Evolutionary conservation across 2,113 vertebrate genomes (phyloP).

Genomic region (Physeter macrocephalus): DNA sequence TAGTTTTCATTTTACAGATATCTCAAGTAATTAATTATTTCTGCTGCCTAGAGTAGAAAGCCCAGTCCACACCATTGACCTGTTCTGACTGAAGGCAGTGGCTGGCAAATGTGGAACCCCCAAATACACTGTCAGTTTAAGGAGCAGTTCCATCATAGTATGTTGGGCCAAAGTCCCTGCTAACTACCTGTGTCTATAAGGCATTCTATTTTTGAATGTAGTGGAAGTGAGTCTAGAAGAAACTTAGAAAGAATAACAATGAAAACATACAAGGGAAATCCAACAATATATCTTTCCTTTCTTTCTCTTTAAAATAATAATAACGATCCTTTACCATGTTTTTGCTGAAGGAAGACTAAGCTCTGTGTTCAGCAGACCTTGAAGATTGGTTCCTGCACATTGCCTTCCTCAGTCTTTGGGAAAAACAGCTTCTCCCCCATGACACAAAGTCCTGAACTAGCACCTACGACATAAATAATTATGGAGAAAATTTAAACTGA

Average conservation of each 20-base stretch:
- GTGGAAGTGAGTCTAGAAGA: background rate
- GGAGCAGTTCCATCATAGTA: background rate
- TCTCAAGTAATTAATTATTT: background rate
- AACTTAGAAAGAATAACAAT: background rate
- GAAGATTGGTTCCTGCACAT: background rate
- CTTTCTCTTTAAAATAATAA: conserved; percentile 18
- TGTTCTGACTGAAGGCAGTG: background rate
- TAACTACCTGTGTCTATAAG: background rate
- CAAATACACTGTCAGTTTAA: background rate
- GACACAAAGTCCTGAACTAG: background rate
- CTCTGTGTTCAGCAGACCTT: background rate
- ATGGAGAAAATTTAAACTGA: background rate
- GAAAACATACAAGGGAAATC: background rate
- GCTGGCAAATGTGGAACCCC: background rate
- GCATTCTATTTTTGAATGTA: background rate
- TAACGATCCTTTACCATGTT: background rate
- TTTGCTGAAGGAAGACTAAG: background rate
- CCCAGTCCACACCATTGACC: background rate
- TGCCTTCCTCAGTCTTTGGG: background rate
- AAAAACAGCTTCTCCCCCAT: background rate
- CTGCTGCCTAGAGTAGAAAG: background rate
- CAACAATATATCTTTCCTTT: background rate
- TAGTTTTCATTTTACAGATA: background rate
- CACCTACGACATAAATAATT: background rate
- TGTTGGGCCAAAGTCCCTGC: background rate